Percentiles rank a stretch among this genome's conserved stretches.
These are phyloP conservation scores for Paratrypauchen microcephalus DNA, from an alignment of 2,797 vertebrate species.

Conservation along the genomic window DNA sequence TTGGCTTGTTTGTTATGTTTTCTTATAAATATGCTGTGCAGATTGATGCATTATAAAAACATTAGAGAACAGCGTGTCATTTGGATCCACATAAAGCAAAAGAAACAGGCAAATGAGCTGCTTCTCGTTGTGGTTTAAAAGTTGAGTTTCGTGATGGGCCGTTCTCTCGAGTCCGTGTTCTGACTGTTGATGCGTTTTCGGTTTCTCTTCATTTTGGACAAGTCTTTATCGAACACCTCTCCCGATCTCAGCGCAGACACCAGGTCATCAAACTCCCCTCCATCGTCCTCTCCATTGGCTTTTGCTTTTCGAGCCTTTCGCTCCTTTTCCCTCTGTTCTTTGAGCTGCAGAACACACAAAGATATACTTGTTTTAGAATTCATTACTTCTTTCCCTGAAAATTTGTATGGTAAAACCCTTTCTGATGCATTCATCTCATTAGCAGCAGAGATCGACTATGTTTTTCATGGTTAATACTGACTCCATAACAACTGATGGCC, in stretches of 20 bases:
- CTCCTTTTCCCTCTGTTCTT: conserved; percentile 94
- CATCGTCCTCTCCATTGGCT: conserved; percentile 90
- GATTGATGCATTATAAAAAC: conserved; percentile 39
- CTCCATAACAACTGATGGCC: no score
- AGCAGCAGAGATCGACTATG: no score
- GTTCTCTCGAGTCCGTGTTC: conserved; percentile 86
- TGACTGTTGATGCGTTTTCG: conserved; percentile 93
- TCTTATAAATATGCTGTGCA: conserved; percentile 23
- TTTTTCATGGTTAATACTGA: no score
- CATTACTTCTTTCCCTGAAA: background rate
- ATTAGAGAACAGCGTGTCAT: conserved; percentile 49
- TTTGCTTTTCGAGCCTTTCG: conserved; percentile 91
- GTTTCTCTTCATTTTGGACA: conserved; percentile 97
- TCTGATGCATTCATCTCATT: no score
- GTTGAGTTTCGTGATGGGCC: conserved; percentile 95
- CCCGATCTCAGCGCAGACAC: conserved; percentile 95
- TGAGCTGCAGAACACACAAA: conserved; percentile 78
- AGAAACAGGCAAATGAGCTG: conserved; percentile 13
- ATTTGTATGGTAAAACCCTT: no score
- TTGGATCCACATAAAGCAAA: conserved; percentile 28
- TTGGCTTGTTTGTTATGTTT: conserved; percentile 57
- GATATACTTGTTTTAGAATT: background rate
- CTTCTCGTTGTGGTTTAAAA: conserved; percentile 73
- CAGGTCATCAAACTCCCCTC: conserved; percentile 95
- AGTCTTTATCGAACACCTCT: conserved; percentile 98